These are phyloP conservation scores for Pangasianodon hypophthalmus DNA, from an alignment of 2,113 vertebrate species.

Conservation along the genomic window DNA sequence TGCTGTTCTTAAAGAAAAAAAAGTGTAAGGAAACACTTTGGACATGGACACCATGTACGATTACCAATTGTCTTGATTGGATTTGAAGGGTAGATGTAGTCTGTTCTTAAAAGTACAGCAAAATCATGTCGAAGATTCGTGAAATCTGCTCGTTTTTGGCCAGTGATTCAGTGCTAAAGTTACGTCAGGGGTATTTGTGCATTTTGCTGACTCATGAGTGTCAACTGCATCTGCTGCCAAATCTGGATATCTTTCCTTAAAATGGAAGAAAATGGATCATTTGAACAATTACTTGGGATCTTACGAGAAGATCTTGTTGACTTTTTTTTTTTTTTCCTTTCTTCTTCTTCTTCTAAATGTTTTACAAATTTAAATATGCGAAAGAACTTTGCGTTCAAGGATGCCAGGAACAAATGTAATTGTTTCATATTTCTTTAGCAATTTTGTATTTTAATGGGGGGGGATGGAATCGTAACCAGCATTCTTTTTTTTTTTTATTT, in stretches of 20 bases:
- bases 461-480: conserved; percentile 2
- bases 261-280: conserved; percentile 20
- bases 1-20: not conserved
- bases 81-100: not conserved
- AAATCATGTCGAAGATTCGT: not conserved
- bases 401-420: conserved; percentile 74
- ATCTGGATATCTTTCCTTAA: conserved; percentile 32
- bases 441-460: conserved; percentile 42
- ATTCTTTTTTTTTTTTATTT: not conserved
- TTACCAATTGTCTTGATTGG: not conserved
- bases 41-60: conserved; percentile 7
- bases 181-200: conserved; percentile 29
- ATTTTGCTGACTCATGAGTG: conserved; percentile 5
- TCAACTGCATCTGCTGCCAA: conserved; percentile 46
- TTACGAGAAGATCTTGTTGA: conserved; percentile 70
- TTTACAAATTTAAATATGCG: conserved; percentile 65
- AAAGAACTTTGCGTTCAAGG: conserved; percentile 56
- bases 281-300: conserved; percentile 67
- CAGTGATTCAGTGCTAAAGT: conserved; percentile 29
- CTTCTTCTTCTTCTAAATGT: conserved; percentile 65
- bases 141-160: conserved; percentile 7
- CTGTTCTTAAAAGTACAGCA: conserved; percentile 7
- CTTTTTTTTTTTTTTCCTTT: conserved; percentile 66
- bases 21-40: not conserved
- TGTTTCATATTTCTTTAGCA: conserved; percentile 57